Conservation (phyloP, 2,888 invertebrate species). For the Amphimallon solstitiale region DNA sequence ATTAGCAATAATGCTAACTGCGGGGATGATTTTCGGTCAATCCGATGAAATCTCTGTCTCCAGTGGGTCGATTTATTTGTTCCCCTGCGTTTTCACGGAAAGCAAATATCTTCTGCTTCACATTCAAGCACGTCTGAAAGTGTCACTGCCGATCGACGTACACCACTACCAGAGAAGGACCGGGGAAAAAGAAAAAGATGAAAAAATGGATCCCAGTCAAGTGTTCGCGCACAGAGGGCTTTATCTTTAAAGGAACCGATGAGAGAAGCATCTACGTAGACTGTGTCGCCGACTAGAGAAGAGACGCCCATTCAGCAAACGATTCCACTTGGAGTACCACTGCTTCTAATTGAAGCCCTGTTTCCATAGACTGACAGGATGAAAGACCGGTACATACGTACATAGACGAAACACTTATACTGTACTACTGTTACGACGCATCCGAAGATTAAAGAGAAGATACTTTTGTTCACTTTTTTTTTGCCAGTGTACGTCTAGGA, state of each 20-base stretch:
- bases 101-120: slow-evolving; percentile 20
- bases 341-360: slow-evolving; percentile 9
- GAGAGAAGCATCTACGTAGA: slow-evolving; percentile 10
- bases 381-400: slow-evolving; percentile 12
- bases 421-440: slow-evolving; percentile 1
- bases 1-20: too few relatives aligned
- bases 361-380: slow-evolving; percentile 6
- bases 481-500: not conserved
- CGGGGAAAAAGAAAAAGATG: not conserved
- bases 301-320: slow-evolving; percentile 23
- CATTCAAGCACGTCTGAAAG: slow-evolving; percentile 26
- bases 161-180: not conserved
- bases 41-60: slow-evolving; percentile 26
- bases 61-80: slow-evolving; percentile 23
- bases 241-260: slow-evolving; percentile 26
- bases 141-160: slow-evolving; percentile 14
- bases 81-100: slow-evolving; percentile 2
- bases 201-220: slow-evolving; percentile 24
- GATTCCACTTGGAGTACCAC: slow-evolving; percentile 24
- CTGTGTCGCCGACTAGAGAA: slow-evolving; percentile 1
- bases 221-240: slow-evolving; percentile 15
- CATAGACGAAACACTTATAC: slow-evolving; percentile 16
- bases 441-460: slow-evolving; percentile 23
- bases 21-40: slow-evolving; percentile 10
- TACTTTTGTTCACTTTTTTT: slow-evolving; percentile 25